A percentile compares a stretch with the other conserved stretches of the same genome.
phyloP scores from a whole-genome alignment of 2,797 vertebrate genomes.

The Toxotes lorentzi region DNA sequence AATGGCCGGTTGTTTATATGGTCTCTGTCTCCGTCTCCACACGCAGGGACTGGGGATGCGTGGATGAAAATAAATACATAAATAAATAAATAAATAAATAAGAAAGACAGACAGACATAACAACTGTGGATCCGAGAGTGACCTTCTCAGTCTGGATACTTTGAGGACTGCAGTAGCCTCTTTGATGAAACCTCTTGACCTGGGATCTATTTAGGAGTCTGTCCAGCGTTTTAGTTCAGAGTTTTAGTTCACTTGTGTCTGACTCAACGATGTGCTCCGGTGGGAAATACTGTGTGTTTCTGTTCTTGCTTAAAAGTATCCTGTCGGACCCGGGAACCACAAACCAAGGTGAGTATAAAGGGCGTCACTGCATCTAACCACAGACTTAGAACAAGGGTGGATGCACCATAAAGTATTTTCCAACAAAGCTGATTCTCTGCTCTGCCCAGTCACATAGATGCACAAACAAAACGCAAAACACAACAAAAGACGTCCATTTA shows the following conservation, averaged over 20 bases:
- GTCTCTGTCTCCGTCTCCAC: slow-evolving; percentile 30
- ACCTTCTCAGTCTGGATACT: slow-evolving; percentile 48
- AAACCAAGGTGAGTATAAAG: slow-evolving; percentile 84
- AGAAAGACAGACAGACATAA: slow-evolving; percentile 5
- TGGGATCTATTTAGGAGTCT: slow-evolving; percentile 60
- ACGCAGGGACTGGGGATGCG: slow-evolving; percentile 49
- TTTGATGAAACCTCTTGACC: slow-evolving; percentile 53
- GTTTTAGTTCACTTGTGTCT: slow-evolving; percentile 58
- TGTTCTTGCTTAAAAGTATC: slow-evolving; percentile 80
- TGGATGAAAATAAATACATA: slow-evolving; percentile 27
- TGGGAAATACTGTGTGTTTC: slow-evolving; percentile 79
- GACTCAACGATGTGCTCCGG: slow-evolving; percentile 81
- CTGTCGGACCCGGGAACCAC: slow-evolving; percentile 80
- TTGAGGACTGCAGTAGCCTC: slow-evolving; percentile 24
- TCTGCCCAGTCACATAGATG: not conserved
- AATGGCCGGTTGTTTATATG: slow-evolving; percentile 61
- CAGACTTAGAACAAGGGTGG: not conserved
- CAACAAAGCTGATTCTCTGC: not conserved
- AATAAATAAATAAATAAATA: not conserved
- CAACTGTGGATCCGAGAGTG: slow-evolving; percentile 54
- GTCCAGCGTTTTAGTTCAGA: slow-evolving; percentile 57
- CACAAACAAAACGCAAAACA: not conserved
- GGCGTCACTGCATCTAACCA: not conserved
- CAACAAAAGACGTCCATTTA: not conserved
- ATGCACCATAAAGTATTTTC: slow-evolving; percentile 10